Evolutionary conservation across 92 coral and sea anemone species (phyloP).

Genomic region (Zoanthus gigantus): DNA sequence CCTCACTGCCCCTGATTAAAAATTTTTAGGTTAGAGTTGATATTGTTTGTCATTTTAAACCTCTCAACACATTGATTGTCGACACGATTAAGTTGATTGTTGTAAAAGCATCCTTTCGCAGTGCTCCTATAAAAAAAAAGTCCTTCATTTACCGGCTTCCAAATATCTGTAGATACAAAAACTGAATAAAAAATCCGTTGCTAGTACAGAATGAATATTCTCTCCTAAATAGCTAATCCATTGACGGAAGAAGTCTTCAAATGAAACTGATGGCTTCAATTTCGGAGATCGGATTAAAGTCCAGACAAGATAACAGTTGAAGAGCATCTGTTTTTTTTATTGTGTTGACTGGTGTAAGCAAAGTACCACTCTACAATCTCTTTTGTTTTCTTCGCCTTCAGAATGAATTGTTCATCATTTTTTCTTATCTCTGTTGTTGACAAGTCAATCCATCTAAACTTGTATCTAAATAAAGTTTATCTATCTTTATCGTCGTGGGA

Average conservation of each 20-base stretch:
- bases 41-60: slow-evolving; percentile 19
- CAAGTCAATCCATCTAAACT: slow-evolving; percentile 26
- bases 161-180: not conserved
- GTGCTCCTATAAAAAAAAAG: not conserved
- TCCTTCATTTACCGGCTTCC: not conserved
- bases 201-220: not conserved
- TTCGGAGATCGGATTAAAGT: slow-evolving; percentile 48
- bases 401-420: slow-evolving; percentile 6
- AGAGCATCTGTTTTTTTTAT: slow-evolving; percentile 29
- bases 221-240: slow-evolving; percentile 24
- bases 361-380: not conserved
- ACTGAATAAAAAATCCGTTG: not conserved
- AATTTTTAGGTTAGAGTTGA: not conserved
- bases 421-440: slow-evolving; percentile 50
- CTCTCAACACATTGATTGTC: slow-evolving; percentile 33
- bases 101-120: not conserved
- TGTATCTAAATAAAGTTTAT: not conserved
- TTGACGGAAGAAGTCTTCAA: slow-evolving; percentile 5
- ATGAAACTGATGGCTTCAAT: not conserved
- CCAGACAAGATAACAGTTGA: slow-evolving; percentile 40
- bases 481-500: slow-evolving; percentile 42
- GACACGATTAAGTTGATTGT: slow-evolving; percentile 21
- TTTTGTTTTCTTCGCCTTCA: slow-evolving; percentile 24
- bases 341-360: slow-evolving; percentile 6
- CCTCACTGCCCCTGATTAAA: slow-evolving; percentile 28